Percentiles rank a stretch among this genome's conserved stretches.
Evolutionary conservation across 1,140 invertebrate genomes (phyloP).

Genomic region (Diorhabda carinulata): DNA sequence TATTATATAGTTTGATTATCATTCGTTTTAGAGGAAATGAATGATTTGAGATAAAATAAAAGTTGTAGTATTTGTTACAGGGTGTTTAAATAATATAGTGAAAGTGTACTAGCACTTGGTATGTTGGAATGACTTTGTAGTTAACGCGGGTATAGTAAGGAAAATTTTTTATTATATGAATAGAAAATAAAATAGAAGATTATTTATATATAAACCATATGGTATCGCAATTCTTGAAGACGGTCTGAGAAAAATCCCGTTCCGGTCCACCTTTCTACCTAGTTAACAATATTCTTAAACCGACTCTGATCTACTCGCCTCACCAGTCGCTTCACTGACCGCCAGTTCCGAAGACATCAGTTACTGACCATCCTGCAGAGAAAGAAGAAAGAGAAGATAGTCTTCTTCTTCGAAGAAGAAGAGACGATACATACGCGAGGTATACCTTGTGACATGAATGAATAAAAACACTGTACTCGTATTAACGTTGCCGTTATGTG

Average conservation of each 20-base stretch:
- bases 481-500: constrained; percentile 27
- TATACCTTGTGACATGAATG: constrained; percentile 8
- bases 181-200: no score
- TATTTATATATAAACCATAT: no score
- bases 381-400: not conserved
- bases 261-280: not conserved
- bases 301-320: not conserved
- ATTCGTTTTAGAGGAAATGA: no score
- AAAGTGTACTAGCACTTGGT: no score
- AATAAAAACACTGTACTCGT: constrained; percentile 13
- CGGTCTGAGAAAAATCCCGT: not conserved
- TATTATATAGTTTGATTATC: no score
- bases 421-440: not conserved
- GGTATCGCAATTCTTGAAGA: no score
- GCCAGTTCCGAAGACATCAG: constrained; percentile 19
- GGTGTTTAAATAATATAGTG: no score
- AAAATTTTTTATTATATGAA: no score
- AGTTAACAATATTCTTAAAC: not conserved
- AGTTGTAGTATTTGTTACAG: no score
- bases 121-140: no score
- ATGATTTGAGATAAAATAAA: no score
- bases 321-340: constrained; percentile 10
- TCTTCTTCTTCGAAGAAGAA: constrained; percentile 3
- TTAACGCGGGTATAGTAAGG: no score
- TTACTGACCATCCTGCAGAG: constrained; percentile 25